Base-by-base conservation (phyloP, 2,888 invertebrate genomes). In the Melanotus villosus region DNA sequence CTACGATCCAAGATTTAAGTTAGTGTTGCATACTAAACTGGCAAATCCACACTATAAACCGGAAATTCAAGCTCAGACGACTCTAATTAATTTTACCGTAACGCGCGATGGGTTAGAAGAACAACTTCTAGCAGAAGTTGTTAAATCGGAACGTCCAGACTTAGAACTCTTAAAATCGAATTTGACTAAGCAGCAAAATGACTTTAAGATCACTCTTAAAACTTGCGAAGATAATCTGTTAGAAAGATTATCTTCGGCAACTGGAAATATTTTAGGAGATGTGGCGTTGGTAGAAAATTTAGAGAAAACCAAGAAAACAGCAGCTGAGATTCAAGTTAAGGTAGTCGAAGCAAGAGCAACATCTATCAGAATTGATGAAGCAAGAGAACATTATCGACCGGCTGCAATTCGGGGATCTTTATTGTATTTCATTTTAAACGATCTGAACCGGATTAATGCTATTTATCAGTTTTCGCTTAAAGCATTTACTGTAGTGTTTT, bases 11-110 rank as follows among this genome's bases (percentile, higher is more conserved):
- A 88, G 87, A 50, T 98, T 98, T 85, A 89, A 92, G 7, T 86
- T 98, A 2, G 91, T 98, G 72, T 83, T 98, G 0, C 97, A 98
- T 82, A 97, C 97, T 0, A 98, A 98, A 85, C 85, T 98, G 70
- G 96, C 95, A 0, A 98, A 98, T 86, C 97, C 97, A 0, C 97
- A 97, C 85, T 98, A 97, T 82, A 96, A 97, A 81, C 97, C 97
- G 0, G 97, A 98, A 86, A 94, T 97, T 91, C 97, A 98, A 85
- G 97, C 97, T 0, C 97, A 98, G 85, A 94, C 96, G 5, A 97
- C 97, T 0, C 88, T 98, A 12, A 97, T 98, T 71, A 97, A 98
- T 85, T 98, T 98, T 80, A 97, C 97, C 1, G 97, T 98, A 1
- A 98, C 97, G 0, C 90, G 91, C 79, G 96, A 97, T 83, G 97